Percentiles rank a stretch among this genome's conserved stretches.
phyloP scores from a whole-genome alignment of 2,113 vertebrate species.

The Heptranchias perlo region DNA sequence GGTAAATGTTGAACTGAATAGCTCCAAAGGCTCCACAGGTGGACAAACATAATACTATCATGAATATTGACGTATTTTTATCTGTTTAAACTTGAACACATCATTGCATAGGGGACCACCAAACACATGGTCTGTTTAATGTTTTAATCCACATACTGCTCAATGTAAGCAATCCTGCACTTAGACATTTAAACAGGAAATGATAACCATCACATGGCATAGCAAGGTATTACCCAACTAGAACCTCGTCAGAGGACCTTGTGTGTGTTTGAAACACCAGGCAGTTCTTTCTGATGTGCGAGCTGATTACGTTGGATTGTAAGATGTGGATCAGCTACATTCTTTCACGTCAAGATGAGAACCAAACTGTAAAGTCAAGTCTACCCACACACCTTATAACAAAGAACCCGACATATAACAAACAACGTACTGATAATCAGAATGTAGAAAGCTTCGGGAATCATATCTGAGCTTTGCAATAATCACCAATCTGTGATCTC shows the following conservation, averaged over 20 bases:
- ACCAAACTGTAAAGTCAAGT: neutral
- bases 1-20: neutral
- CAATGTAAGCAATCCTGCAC: neutral
- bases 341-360: neutral
- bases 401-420: neutral
- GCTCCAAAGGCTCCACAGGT: neutral
- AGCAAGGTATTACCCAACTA: neutral
- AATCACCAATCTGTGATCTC: neutral
- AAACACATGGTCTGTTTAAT: neutral
- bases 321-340: neutral
- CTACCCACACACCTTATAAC: neutral
- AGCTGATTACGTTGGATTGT: neutral
- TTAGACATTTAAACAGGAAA: slow-evolving; percentile 18
- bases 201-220: slow-evolving; percentile 1
- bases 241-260: neutral
- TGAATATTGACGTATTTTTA: neutral
- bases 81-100: neutral
- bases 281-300: neutral
- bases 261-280: neutral
- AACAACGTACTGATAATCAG: neutral
- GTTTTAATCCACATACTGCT: neutral
- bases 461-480: neutral
- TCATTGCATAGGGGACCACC: neutral
- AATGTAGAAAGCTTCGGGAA: neutral
- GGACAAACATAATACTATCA: neutral